These are phyloP conservation scores for Apus apus DNA, from an alignment of 2,113 vertebrate genomes.

Conservation along the genomic window DNA sequence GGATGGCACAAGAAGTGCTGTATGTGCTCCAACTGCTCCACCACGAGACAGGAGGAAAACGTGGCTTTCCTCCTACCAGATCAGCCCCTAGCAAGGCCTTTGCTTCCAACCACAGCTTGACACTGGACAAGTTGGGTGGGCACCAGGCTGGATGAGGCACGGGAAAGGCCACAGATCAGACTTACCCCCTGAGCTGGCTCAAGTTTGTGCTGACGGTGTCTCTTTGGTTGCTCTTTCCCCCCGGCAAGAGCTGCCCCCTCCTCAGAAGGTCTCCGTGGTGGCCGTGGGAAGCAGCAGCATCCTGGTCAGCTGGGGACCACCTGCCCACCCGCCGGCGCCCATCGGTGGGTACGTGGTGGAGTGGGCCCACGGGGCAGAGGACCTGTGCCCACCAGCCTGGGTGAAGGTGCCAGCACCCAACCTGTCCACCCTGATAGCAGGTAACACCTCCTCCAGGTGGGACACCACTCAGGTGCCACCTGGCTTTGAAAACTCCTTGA, in stretches of 20 bases:
- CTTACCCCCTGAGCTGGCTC: fast-evolving
- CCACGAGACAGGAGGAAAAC: fast-evolving
- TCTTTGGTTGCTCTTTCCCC: not conserved
- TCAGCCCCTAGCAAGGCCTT: too few species aligned
- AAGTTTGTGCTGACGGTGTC: fast-evolving
- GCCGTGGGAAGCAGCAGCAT: constrained; percentile 27
- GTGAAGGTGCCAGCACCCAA: constrained; percentile 4
- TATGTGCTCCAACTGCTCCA: fast-evolving
- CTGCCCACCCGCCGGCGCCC: fast-evolving
- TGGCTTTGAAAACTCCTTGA: fast-evolving
- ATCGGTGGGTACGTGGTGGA: constrained; percentile 67
- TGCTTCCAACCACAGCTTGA: not conserved
- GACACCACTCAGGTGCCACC: fast-evolving
- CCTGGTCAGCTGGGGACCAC: constrained; percentile 67
- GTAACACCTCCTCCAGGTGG: not conserved
- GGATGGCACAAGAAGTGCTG: not conserved
- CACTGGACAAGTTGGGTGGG: too few species aligned
- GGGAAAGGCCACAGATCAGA: fast-evolving
- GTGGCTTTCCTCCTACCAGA: fast-evolving
- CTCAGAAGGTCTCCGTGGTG: constrained; percentile 22
- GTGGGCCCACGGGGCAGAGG: constrained; percentile 40
- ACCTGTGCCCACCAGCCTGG: not conserved
- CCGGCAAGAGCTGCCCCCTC: constrained; percentile 55
- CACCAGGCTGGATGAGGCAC: fast-evolving
- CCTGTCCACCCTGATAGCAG: constrained; percentile 46